phyloP scores from a whole-genome alignment of 53 echinoderm and acorn worm species.

The Paracentrotus lividus region DNA sequence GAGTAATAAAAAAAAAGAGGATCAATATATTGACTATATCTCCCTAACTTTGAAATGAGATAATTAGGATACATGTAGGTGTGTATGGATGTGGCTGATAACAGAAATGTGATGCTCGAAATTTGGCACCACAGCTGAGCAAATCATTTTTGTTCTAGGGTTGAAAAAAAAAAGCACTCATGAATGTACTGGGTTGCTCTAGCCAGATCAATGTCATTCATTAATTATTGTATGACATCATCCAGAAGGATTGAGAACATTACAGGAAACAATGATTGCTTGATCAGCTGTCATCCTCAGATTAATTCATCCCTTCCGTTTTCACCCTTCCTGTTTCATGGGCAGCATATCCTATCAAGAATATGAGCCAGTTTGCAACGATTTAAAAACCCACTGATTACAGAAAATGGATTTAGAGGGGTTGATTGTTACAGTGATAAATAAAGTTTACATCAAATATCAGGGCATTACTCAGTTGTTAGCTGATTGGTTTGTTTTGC shows the following conservation, averaged over 20 bases:
- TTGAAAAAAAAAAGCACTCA: neutral
- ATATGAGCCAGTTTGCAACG: neutral
- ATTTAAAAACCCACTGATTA: too few species aligned
- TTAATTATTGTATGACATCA: conserved; percentile 11
- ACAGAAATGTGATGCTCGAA: neutral
- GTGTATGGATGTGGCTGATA: neutral
- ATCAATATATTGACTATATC: too few species aligned
- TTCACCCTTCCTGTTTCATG: neutral
- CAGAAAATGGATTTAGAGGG: too few species aligned
- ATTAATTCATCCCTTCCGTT: neutral
- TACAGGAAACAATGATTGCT: neutral
- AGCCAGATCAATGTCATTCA: conserved; percentile 13
- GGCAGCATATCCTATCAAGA: neutral
- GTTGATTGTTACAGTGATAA: too few species aligned
- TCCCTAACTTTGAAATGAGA: too few species aligned
- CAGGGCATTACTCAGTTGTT: too few species aligned
- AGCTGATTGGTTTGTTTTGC: too few species aligned
- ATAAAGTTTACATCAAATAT: too few species aligned
- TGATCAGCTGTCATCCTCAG: conserved; percentile 6
- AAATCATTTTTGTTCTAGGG: neutral
- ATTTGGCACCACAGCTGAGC: neutral
- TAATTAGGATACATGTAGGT: too few species aligned
- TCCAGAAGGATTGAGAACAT: neutral
- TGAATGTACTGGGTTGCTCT: neutral
- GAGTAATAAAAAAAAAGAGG: too few species aligned